Evolutionary conservation across 2,113 vertebrate genomes (phyloP), one percentile per base, ranked within the genome.

Genomic region (Lathamus discolor): DNA sequence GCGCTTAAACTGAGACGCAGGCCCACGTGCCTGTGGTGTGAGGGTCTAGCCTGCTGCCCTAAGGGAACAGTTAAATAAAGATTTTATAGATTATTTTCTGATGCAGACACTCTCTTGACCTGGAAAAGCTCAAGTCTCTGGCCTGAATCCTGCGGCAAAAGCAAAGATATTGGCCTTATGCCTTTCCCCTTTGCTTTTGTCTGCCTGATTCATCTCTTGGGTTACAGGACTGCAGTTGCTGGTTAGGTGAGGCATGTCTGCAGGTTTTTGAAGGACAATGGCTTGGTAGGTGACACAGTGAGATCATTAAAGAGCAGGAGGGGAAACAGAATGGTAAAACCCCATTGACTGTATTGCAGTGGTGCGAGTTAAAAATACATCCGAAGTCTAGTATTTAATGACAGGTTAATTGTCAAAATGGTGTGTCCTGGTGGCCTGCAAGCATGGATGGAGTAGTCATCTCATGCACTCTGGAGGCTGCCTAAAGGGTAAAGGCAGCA

Each of bases 51-150:
- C 6, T 1, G 37, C 48, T 84, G 22, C 83, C 57, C 74, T 44
- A 9, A 17, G 43, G 39, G 44, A 92, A 55, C 48, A 46, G 66
- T 93, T 92, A 79, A 94, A 80, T 92, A 39, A 83, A 63, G 48
- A 78, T 94, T 76, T 68, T 79, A 29, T 7, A 76, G 62, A 79
- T 54, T 92, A 37, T 83, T 86, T 92, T 91, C 69, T 72, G 39
- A 73, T n/a, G 31, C 37, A 84, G 66, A 61, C 48, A 33, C 12
- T 52, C 31, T 69, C 70, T 76, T 80, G 69, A 83, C 62, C 62
- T 85, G 86, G 78, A 92, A 83, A 88, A 91, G 48, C n/a, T 84
- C 62, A 74, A 82, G 43, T 73, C 33, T 75, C 19, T 88, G 64
- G 48, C 66, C 41, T 72, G 55, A n/a, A 59, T 83, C 48, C 23